Evolutionary conservation across 1,140 invertebrate species (phyloP), one percentile per base, ranked within the genome.

Genomic region (Phortica variegata): DNA sequence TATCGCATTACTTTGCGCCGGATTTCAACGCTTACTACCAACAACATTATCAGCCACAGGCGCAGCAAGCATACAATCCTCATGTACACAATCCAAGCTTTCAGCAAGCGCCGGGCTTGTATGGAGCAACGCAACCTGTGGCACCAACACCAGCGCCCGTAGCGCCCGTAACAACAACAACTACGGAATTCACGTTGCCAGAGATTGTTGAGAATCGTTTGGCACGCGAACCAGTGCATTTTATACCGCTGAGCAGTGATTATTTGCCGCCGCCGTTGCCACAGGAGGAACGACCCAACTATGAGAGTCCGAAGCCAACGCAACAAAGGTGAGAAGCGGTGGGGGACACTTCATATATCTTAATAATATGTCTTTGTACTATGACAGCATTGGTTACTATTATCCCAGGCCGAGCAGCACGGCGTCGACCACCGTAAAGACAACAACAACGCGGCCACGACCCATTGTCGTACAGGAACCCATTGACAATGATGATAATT

Each of bases 201-300:
- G 70, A 73, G 33, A 68, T 73, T 2, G 56, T 73, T 3, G 70
- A 73, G 31, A 73, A 73, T 38, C 65, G 70, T 32, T 37, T 18
- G 33, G 54, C 36, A 41, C 45, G 32, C 12, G 50, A 37, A 33
- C 60, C 54, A 34, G 55, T 43, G 0, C 54, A 26, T 6, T 73
- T 73, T 47, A 73, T 73, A 47, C 70, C 70, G 3, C 33, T 73
- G 0, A 56, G 39, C 13, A 61, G 65, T n/a, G 49, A 70, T 10
- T 73, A 73, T 49, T 18, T 70, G 5, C 58, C 69, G 3, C 70
- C 70, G 0, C 43, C 37, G 5, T 26, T 26, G 23, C n/a, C n/a
- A n/a, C 9, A 51, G 5, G 69, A 63, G 9, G 53, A 70, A 29
- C 58, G 60, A 0, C 70, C 70, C 1, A 62, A 36, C 29, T 73